Percentiles rank a stretch among this genome's conserved stretches.
Conservation (phyloP, 2,113 vertebrate genomes). For the Rhabdomys dilectus region DNA sequence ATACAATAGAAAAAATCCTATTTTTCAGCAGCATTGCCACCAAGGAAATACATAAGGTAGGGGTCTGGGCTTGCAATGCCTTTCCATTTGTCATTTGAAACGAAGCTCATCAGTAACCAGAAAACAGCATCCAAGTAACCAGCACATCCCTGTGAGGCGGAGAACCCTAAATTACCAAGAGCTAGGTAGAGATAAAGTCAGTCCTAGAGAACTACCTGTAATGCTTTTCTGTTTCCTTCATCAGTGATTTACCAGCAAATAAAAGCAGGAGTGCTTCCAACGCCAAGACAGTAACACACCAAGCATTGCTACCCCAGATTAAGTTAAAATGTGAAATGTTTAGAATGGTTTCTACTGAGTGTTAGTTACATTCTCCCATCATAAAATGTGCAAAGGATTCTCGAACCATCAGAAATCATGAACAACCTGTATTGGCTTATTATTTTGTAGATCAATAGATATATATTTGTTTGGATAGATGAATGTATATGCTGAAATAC, state of each 20-base stretch:
- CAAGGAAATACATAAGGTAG: slow-evolving; percentile 52
- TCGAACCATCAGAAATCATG: no score
- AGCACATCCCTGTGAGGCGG: slow-evolving; percentile 63
- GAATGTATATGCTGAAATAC: no score
- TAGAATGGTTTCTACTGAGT: no score
- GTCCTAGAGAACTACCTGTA: slow-evolving; percentile 63
- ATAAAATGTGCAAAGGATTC: no score
- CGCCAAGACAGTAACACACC: no score
- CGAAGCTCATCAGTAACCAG: slow-evolving; percentile 68
- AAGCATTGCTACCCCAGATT: no score
- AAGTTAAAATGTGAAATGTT: no score
- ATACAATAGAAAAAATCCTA: slow-evolving; percentile 58
- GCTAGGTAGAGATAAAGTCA: slow-evolving; percentile 60
- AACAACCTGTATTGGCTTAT: no score
- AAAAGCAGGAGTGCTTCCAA: neutral
- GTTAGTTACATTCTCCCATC: no score
- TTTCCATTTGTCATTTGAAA: slow-evolving; percentile 71
- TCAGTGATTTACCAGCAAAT: neutral
- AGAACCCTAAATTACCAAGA: slow-evolving; percentile 70
- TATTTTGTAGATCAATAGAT: no score
- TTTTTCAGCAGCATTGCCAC: slow-evolving; percentile 68
- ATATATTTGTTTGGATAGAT: no score
- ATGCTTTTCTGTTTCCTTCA: slow-evolving; percentile 35
- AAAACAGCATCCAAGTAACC: slow-evolving; percentile 74
- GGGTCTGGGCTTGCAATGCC: slow-evolving; percentile 56